Conservation (phyloP, 2,888 invertebrate genomes). For the Plagodis pulveraria region DNA sequence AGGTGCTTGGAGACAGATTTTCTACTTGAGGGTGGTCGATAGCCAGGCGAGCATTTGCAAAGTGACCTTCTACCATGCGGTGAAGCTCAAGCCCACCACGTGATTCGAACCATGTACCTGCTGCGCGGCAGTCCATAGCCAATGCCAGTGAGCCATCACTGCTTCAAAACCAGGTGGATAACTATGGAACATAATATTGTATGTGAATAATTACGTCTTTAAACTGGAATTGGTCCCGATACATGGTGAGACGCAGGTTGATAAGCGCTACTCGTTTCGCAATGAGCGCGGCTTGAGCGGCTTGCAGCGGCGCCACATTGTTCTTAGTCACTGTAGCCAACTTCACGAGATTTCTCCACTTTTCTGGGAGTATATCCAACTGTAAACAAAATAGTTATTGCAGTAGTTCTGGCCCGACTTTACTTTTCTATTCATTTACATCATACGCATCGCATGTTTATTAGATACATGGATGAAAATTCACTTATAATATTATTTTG, state of each 20-base stretch:
- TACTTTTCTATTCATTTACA: not conserved
- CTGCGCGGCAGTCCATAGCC: too few species aligned
- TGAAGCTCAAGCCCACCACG: too few species aligned
- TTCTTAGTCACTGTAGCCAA: slow-evolving; percentile 93
- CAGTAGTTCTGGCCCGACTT: not conserved
- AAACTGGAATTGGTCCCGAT: slow-evolving; percentile 89
- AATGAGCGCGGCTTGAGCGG: slow-evolving; percentile 94
- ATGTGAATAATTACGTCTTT: slow-evolving; percentile 59
- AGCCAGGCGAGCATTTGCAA: too few species aligned
- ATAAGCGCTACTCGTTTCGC: slow-evolving; percentile 92
- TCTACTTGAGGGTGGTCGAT: too few species aligned
- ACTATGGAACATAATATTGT: too few species aligned
- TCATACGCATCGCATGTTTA: not conserved
- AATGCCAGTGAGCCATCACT: too few species aligned
- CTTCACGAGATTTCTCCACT: slow-evolving; percentile 94
- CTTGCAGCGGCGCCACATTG: slow-evolving; percentile 94
- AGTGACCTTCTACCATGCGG: too few species aligned
- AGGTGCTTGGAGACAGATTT: too few species aligned
- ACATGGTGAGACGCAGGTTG: slow-evolving; percentile 91
- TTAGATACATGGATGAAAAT: not conserved
- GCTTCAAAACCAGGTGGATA: too few species aligned
- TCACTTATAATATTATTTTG: too few species aligned
- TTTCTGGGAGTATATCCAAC: slow-evolving; percentile 92
- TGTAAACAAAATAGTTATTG: slow-evolving; percentile 36
- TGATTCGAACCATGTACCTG: too few species aligned